phyloP scores from a whole-genome alignment of 2,797 vertebrate species.

The Avahi laniger region DNA sequence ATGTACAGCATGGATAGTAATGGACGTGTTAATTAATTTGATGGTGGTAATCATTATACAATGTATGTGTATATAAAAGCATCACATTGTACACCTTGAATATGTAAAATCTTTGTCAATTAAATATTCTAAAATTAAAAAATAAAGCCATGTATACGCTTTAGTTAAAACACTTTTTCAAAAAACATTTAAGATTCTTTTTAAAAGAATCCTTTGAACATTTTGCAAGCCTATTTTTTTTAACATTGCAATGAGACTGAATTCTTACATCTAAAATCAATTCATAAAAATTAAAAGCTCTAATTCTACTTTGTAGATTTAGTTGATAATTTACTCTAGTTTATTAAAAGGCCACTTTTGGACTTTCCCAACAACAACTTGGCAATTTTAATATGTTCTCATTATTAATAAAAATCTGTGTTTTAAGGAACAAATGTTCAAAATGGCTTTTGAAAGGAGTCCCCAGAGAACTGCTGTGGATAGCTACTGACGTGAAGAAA shows the following conservation, averaged over 20 bases:
- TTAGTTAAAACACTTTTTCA: background rate
- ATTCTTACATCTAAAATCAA: conserved; percentile 39
- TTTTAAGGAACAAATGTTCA: conserved; percentile 68
- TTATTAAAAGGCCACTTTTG: conserved; percentile 40
- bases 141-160: background rate
- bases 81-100: background rate
- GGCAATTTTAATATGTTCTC: conserved; percentile 59
- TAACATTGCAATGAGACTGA: conserved; percentile 8
- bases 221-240: background rate
- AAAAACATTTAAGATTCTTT: background rate
- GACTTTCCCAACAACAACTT: conserved; percentile 51
- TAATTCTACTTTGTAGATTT: conserved; percentile 60
- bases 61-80: background rate
- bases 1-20: background rate
- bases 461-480: conserved; percentile 56
- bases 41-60: background rate
- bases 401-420: conserved; percentile 63
- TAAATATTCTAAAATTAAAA: background rate
- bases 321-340: conserved; percentile 43
- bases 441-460: conserved; percentile 60
- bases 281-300: conserved; percentile 15
- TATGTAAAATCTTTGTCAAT: background rate
- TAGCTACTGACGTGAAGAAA: conserved; percentile 61
- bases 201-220: background rate
- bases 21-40: background rate